Percentiles rank a stretch among this genome's conserved stretches.
Evolutionary conservation across 2,113 vertebrate genomes (phyloP).

Genomic region (Daphoenositta chrysoptera): DNA sequence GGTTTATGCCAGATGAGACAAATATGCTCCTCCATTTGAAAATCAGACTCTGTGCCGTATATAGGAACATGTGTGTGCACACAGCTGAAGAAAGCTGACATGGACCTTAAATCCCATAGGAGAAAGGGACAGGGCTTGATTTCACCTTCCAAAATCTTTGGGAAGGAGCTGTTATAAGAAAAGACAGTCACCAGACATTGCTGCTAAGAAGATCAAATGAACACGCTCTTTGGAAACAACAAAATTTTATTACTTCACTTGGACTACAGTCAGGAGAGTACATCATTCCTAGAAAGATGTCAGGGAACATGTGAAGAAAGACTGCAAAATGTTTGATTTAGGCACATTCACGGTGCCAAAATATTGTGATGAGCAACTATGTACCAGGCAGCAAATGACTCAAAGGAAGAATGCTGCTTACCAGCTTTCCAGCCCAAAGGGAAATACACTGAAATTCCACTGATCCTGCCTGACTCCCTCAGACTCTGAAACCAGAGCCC

Average conservation of each 20-base stretch:
- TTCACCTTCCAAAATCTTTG: not conserved
- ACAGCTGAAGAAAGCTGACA: not conserved
- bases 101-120: not conserved
- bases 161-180: not conserved
- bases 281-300: not conserved
- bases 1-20: not conserved
- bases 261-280: not conserved
- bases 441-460: not conserved
- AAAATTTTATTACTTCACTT: constrained; percentile 24
- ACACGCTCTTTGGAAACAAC: not conserved
- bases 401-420: not conserved
- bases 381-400: not conserved
- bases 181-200: not conserved
- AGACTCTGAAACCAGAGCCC: not conserved
- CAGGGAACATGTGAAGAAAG: not conserved
- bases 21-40: not conserved
- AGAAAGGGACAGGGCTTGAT: not conserved
- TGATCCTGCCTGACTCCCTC: not conserved
- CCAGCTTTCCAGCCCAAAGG: not conserved
- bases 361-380: not conserved
- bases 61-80: not conserved
- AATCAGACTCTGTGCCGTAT: not conserved
- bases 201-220: not conserved
- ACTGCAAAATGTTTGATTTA: not conserved
- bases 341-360: not conserved